Conservation (phyloP, 2,797 vertebrate species). For the Eurystomus glaucurus region DNA sequence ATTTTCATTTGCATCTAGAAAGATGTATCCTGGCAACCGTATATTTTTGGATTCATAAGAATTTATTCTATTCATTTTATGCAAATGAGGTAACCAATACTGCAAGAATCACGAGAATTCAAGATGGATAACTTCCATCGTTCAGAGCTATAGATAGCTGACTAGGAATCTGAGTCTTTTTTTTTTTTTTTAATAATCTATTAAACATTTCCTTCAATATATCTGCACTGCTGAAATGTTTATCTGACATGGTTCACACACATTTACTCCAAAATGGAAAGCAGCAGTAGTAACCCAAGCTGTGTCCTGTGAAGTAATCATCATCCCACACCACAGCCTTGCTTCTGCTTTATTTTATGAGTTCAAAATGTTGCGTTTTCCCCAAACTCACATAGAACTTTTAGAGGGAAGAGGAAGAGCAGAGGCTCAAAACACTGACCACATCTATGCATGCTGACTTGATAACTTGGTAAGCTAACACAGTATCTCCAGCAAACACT, state of each 20-base stretch:
- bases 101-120: conserved; percentile 68
- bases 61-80: conserved; percentile 85
- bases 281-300: background rate
- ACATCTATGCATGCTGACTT: background rate
- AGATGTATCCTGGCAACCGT: conserved; percentile 86
- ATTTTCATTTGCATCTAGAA: conserved; percentile 83
- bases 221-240: background rate
- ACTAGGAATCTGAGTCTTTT: background rate
- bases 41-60: conserved; percentile 84
- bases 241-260: background rate
- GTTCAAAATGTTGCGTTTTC: background rate
- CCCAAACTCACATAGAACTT: background rate
- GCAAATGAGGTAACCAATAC: conserved; percentile 78
- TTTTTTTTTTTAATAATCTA: background rate
- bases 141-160: conserved; percentile 51
- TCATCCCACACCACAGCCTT: background rate
- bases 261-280: background rate
- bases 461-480: background rate
- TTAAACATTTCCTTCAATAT: background rate
- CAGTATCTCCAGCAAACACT: background rate
- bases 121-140: conserved; percentile 48
- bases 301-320: background rate
- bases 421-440: background rate
- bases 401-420: background rate
- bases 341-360: background rate